phyloP scores from a whole-genome alignment of 1,140 invertebrate genomes.

The Araneus ventricosus region DNA sequence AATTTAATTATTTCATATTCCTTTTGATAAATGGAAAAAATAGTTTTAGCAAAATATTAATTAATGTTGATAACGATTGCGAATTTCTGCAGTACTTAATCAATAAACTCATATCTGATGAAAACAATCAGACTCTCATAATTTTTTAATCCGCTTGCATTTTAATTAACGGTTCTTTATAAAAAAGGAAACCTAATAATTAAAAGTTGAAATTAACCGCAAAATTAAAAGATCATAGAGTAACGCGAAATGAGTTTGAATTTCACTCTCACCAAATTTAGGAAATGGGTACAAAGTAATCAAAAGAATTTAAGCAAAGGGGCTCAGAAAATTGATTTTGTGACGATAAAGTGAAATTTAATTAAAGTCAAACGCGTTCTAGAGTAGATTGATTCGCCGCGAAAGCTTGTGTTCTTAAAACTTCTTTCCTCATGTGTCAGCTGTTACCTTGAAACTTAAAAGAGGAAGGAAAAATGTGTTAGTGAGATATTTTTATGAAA shows the following conservation, averaged over 20 bases:
- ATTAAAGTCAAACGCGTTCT: constrained; percentile 33
- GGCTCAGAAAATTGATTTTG: constrained; percentile 24
- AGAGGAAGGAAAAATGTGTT: constrained; percentile 1
- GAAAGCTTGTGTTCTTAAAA: not conserved
- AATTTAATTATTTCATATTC: too few relatives aligned
- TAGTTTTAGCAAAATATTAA: too few relatives aligned
- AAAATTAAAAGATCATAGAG: not conserved
- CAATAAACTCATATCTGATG: too few relatives aligned
- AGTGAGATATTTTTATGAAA: constrained; percentile 7
- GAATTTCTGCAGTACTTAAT: too few relatives aligned
- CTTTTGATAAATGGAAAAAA: not conserved
- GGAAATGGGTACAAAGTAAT: not conserved
- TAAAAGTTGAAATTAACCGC: not conserved
- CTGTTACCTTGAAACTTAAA: not conserved
- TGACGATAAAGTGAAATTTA: constrained; percentile 39
- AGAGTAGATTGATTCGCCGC: constrained; percentile 11
- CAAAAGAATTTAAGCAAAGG: not conserved
- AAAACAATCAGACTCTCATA: too few relatives aligned
- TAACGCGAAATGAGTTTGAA: not conserved
- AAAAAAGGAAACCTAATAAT: not conserved
- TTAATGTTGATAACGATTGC: too few relatives aligned
- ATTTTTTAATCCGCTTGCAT: not conserved
- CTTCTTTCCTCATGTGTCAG: not conserved
- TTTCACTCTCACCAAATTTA: not conserved
- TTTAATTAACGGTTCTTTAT: not conserved